Evolutionary conservation across 2,113 vertebrate genomes (phyloP), one percentile per base, ranked within the genome.

Genomic region (Nematolebias whitei): DNA sequence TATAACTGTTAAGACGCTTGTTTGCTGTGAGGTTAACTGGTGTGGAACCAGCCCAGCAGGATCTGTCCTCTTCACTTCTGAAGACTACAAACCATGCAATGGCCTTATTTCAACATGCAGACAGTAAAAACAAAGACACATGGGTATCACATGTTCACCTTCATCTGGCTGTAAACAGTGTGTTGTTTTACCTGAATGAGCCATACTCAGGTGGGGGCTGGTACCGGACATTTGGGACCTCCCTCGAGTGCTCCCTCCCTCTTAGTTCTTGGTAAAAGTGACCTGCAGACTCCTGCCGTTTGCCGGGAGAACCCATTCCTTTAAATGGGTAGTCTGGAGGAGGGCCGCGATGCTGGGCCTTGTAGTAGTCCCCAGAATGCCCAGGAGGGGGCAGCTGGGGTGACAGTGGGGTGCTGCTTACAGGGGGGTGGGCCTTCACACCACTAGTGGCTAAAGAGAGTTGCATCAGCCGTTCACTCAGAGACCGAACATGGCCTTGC

Each of bases 401-500:
- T 9, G 95, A 95, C 0, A 97, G 95, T 0, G 95, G 95, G 0
- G 94, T 85, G 1, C 96, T 97, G 0, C 94, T 97, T 71, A 98
- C 92, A 0, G 98, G 97, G 0, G 96, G 93, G 0, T 98, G 97
- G 29, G 97, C 95, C 86, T 99, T 99, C 14, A 99, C 96, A 0
- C 98, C 98, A 0, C 95, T 98, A 57, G 97, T 99, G 69, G 97
- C 96, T 82, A 99, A 76, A 2, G 98, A 99, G 67, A 99, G 93
- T 88, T 99, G 98, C 98, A 99, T 99, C 24, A 99, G 93, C 48
- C 98, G 84, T 87, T 99, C 98, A 0, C 97, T 99, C 72, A 99
- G 91, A 6, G 98, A 99, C 15, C 98, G 93, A 16, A 99, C 98
- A 3, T 99, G 98, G n/a, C 98, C 98, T 75, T 99, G 98, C 89